Percentiles rank a stretch among this genome's conserved stretches.
These are phyloP conservation scores for Salvelinus namaycush DNA, from an alignment of 2,113 vertebrate species.

Conservation along the genomic window DNA sequence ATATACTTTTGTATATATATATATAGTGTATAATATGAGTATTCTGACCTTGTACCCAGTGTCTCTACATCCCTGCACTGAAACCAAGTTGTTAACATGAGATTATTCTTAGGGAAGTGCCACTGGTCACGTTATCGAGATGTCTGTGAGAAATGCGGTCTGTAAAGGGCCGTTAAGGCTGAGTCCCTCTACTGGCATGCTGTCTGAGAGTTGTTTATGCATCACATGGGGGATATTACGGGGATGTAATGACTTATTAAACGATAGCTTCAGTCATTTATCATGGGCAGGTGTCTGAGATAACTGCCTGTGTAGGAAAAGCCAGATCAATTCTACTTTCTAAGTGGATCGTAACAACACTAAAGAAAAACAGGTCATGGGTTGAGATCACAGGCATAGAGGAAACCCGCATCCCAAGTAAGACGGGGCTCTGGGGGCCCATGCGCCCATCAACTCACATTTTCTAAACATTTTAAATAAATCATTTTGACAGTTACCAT, in stretches of 20 bases:
- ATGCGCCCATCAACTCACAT: background rate
- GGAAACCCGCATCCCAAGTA: background rate
- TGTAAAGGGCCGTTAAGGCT: background rate
- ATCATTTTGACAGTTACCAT: no score
- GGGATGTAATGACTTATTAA: slow-evolving; percentile 6
- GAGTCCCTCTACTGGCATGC: slow-evolving; percentile 10
- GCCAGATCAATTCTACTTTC: background rate
- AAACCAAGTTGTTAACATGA: background rate
- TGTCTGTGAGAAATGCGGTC: background rate
- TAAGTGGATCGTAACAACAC: background rate
- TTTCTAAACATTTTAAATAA: no score
- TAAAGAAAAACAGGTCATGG: background rate
- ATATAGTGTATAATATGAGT: no score
- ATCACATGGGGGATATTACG: background rate
- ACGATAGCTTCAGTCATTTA: background rate
- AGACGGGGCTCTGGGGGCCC: background rate
- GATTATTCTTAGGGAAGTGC: background rate
- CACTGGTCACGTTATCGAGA: background rate
- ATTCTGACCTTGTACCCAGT: no score
- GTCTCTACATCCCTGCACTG: background rate
- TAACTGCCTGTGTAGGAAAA: background rate
- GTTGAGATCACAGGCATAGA: background rate
- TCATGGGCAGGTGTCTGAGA: background rate
- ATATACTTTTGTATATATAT: no score
- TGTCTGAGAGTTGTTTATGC: slow-evolving; percentile 1